Evolutionary conservation across 1,140 invertebrate species (phyloP), one percentile per base, ranked within the genome.

Genomic region (Solen grandis): DNA sequence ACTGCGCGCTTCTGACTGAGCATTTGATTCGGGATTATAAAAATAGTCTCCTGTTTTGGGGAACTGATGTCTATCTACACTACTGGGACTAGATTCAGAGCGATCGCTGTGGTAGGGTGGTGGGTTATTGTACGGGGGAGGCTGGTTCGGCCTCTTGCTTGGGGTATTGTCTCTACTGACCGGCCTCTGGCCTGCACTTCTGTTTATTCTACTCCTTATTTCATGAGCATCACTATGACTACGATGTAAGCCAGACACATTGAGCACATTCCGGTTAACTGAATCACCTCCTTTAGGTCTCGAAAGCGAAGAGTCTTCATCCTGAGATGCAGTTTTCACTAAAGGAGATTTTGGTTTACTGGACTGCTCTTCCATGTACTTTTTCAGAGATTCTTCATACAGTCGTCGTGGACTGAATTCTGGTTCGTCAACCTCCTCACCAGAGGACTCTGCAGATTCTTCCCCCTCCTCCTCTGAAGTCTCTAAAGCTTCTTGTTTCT

Each of bases 101-200:
- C 46, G 54, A 33, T 72, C 65, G 36, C 22, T 65, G 29, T 41
- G 55, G n/a, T 80, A 80, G 55, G 77, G 69, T 1, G 77, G 77
- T 52, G 77, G 77, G 33, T 80, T 27, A 50, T 72, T 72, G 50
- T 80, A 80, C 2, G 77, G 77, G n/a, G 77, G 77, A 25, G 77
- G 77, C 33, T 65, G 77, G 25, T 52, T 35, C 5, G 77, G 77
- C 16, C 77, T 50, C 27, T 46, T 52, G 14, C 55, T 80, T 5
- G 69, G 77, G 5, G 77, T 72, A 0, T 41, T 50, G 10, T 80
- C 77, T 19, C 57, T 33, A 54, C 68, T 80, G 8, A 14, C n/a
- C 22, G 50, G 16, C 1, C 10, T 22, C 31, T 35, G 36, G 38
- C 19, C 25, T 0, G 31, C 41, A 38, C 36, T 19, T 25, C 41